Percentiles rank a stretch among this genome's conserved stretches.
These are phyloP conservation scores for Cheilosia scutellata DNA, from an alignment of 2,888 invertebrate genomes.

Conservation along the genomic window DNA sequence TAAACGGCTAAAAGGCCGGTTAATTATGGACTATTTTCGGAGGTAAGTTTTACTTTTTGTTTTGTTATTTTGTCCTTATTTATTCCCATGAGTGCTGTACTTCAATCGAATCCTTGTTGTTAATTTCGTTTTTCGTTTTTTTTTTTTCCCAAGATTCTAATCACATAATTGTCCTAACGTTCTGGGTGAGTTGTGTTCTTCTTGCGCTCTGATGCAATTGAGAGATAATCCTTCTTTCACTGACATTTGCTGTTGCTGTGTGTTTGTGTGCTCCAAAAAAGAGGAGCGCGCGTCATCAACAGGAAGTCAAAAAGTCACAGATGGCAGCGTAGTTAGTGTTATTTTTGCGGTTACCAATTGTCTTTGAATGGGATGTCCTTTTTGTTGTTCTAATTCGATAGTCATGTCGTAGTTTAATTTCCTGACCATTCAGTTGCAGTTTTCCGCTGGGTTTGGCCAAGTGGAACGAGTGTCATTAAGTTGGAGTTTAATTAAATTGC, in stretches of 20 bases:
- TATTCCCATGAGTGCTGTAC: conserved; percentile 1
- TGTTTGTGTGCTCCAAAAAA: conserved; percentile 35
- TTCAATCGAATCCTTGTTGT: conserved; percentile 16
- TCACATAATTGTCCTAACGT: conserved; percentile 55
- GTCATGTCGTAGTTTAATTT: conserved; percentile 27
- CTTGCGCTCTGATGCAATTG: conserved; percentile 23
- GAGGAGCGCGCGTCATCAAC: conserved; percentile 23
- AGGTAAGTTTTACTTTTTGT: conserved; percentile 50
- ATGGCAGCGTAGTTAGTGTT: conserved; percentile 45
- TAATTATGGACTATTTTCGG: conserved; percentile 66
- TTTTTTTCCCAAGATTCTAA: conserved; percentile 55
- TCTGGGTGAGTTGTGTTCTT: conserved; percentile 53
- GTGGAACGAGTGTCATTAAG: conserved; percentile 71
- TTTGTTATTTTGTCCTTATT: conserved; percentile 2
- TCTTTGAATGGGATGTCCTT: conserved; percentile 40
- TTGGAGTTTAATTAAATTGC: conserved; percentile 67
- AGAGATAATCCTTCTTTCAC: conserved; percentile 53
- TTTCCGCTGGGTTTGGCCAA: conserved; percentile 38
- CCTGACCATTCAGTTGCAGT: conserved; percentile 57
- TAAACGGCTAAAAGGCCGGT: conserved; percentile 63
- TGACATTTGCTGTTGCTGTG: conserved; percentile 26
- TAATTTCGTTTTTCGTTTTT: not conserved
- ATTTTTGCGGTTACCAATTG: conserved; percentile 62
- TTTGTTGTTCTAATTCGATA: conserved; percentile 40
- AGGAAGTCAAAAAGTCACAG: conserved; percentile 64